These are phyloP conservation scores for Artibeus lituratus DNA, from an alignment of 2,797 vertebrate genomes.

Conservation along the genomic window DNA sequence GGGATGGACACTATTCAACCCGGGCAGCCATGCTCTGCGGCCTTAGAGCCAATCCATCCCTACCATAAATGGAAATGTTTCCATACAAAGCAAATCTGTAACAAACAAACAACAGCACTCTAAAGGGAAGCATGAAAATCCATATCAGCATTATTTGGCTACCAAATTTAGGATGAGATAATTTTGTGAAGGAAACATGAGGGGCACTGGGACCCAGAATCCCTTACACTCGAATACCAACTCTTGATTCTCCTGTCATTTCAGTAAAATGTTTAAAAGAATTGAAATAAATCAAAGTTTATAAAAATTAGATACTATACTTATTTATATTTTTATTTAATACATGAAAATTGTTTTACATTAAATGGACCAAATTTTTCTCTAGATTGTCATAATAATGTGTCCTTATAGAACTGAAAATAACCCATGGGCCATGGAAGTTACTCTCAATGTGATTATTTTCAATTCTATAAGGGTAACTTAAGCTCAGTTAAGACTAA, in stretches of 20 bases:
- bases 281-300: neutral
- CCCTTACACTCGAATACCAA: neutral
- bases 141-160: neutral
- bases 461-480: neutral
- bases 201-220: neutral
- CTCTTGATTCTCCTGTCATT: neutral
- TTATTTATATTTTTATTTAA: neutral
- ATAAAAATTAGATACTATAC: neutral
- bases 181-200: neutral
- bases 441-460: neutral
- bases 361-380: neutral
- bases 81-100: neutral
- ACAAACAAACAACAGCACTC: neutral
- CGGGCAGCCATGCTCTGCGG: neutral
- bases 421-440: neutral
- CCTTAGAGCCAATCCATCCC: neutral
- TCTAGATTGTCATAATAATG: neutral
- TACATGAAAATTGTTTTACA: neutral
- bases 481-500: neutral
- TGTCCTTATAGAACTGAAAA: neutral
- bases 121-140: neutral
- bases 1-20: neutral
- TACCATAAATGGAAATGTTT: neutral
- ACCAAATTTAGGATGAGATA: neutral
- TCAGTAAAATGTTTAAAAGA: neutral